Percentiles rank a stretch among this genome's conserved stretches.
These are phyloP conservation scores for Tinamus major DNA, from an alignment of 2,797 vertebrate genomes.

Conservation along the genomic window DNA sequence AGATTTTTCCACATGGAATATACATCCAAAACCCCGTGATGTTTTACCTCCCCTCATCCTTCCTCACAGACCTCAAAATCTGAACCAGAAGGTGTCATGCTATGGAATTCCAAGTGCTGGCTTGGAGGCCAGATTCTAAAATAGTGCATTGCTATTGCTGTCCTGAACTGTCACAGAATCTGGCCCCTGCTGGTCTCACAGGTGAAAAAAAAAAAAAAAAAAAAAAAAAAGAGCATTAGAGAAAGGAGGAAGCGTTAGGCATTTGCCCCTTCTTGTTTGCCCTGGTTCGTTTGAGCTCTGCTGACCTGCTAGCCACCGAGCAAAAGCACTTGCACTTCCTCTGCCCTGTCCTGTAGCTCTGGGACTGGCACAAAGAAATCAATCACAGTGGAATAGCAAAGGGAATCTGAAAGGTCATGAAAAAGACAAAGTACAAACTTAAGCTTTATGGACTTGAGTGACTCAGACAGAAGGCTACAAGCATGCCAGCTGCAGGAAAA, in stretches of 20 bases:
- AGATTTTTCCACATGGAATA: background rate
- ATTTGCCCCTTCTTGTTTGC: background rate
- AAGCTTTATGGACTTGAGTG: background rate
- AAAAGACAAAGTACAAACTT: background rate
- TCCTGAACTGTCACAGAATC: background rate
- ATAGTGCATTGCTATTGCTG: background rate
- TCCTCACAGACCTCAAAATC: fast-evolving
- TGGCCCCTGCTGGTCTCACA: background rate
- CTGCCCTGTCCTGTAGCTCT: background rate
- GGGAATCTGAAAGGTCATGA: background rate
- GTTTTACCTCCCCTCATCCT: background rate
- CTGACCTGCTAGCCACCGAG: background rate
- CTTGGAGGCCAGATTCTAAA: background rate
- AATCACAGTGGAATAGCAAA: background rate
- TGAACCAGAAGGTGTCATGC: background rate
- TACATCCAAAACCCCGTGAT: background rate
- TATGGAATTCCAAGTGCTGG: background rate
- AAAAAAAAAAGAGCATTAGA: background rate
- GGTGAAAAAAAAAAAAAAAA: background rate
- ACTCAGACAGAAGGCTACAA: background rate
- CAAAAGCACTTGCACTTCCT: background rate
- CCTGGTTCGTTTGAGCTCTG: background rate
- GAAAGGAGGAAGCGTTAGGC: background rate
- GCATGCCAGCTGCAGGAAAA: fast-evolving
- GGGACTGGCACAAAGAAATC: background rate